phyloP scores from a whole-genome alignment of 2,888 invertebrate species.

The Lasius fuliginosus region DNA sequence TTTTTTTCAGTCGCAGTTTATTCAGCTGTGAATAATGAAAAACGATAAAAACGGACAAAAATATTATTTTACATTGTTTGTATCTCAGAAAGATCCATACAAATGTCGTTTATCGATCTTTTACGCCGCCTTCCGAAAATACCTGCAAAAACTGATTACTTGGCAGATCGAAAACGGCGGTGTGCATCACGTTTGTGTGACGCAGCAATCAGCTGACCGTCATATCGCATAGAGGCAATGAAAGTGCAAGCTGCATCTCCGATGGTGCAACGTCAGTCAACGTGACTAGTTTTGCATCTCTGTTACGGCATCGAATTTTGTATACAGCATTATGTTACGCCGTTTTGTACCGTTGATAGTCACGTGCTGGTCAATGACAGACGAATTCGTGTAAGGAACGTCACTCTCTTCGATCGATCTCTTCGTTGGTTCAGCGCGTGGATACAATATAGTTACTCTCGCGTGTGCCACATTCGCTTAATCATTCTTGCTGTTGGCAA shows the following conservation, averaged over 20 bases:
- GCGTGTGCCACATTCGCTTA: neutral
- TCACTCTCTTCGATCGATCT: slow-evolving; percentile 45
- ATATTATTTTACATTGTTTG: neutral
- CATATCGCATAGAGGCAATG: slow-evolving; percentile 34
- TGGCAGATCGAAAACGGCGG: slow-evolving; percentile 28
- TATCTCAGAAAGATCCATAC: neutral
- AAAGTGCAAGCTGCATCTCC: slow-evolving; percentile 58
- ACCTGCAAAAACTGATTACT: slow-evolving; percentile 21
- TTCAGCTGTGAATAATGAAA: slow-evolving; percentile 10
- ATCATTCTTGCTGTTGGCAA: slow-evolving; percentile 17
- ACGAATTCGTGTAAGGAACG: slow-evolving; percentile 55
- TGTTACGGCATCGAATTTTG: slow-evolving; percentile 51
- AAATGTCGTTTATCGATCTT: neutral
- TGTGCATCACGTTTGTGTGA: slow-evolving; percentile 19
- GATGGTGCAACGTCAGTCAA: slow-evolving; percentile 60
- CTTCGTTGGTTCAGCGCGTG: slow-evolving; percentile 40
- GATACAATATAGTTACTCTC: neutral
- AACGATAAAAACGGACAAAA: neutral
- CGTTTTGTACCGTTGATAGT: slow-evolving; percentile 20
- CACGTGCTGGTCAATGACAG: slow-evolving; percentile 26
- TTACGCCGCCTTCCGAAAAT: neutral
- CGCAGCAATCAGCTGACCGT: slow-evolving; percentile 58
- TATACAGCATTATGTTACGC: neutral
- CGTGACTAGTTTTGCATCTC: slow-evolving; percentile 18
- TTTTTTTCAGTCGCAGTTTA: neutral